Base-by-base conservation (phyloP, 2,888 invertebrate genomes). In the Pediacus dermestoides region DNA sequence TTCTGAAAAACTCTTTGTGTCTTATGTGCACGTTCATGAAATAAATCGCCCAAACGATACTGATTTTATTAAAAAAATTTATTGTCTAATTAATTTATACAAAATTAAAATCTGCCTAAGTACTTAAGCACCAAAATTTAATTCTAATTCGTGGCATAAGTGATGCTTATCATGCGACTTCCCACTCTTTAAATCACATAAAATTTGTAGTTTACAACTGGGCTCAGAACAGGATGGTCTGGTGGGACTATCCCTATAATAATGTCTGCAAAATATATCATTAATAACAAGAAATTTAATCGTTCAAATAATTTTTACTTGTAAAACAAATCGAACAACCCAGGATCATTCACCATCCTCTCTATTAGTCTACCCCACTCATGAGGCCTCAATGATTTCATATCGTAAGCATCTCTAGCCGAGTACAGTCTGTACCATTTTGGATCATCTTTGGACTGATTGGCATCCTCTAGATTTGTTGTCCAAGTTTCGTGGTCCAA, bases 401-500 rank as follows among this genome's bases (percentile, higher is more conserved):
- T 83, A 57, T 82, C 78, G 65, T 90, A 94, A 0, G 87, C 84
- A 23, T 85, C 81, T 46, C 85, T 75, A 1, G 88, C 88, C 7
- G 87, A 84, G 61, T 92, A 92, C 47, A 91, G 70, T 67, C 88
- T 87, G 64, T 85, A 85, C 91, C 91, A 93, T 53, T 85, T 82
- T 4, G 89, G 88, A 3, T 85, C 74, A 8, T 54, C 44, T 13
- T 40, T 81, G 54, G 83, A 85, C 4, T 84, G 73, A 70, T 96
- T 96, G 1, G 95, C 93, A 66, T 88, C 86, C 52, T 88, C 88
- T 42, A 96, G 70, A 68, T 96, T 90, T 82, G 93, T 86, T 28
- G 90, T 88, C 89, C 92, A 95, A 0, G 89, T 92, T 68, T 94
- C 93, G 63, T 93, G 94, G 68, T 96, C 95, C 11, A 94, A 78